These are phyloP conservation scores for Synanthedon andrenaeformis DNA, from an alignment of 2,888 invertebrate species.

Conservation along the genomic window DNA sequence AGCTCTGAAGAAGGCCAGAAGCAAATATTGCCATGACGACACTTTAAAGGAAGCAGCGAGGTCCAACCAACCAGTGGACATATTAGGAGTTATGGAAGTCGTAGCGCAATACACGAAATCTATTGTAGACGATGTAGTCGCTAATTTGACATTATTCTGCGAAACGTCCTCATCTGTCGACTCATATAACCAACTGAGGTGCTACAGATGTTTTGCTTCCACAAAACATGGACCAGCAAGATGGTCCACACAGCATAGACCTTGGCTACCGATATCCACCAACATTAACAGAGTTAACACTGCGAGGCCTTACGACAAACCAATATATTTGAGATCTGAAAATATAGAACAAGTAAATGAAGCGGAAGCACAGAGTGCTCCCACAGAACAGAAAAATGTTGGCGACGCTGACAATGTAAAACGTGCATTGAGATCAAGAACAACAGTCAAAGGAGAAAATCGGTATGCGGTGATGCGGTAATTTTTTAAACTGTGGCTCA, in stretches of 20 bases:
- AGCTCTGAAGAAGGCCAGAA: constrained; percentile 30
- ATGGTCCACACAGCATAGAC: constrained; percentile 32
- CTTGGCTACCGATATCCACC: constrained; percentile 6
- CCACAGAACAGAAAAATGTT: neutral
- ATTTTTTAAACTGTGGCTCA: neutral
- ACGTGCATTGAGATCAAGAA: neutral
- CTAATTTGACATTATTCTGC: constrained; percentile 36
- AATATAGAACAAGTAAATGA: neutral
- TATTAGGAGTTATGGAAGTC: constrained; percentile 24
- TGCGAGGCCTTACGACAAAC: neutral
- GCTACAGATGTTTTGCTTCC: constrained; percentile 13
- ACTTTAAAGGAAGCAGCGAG: constrained; percentile 5
- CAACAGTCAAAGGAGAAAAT: neutral
- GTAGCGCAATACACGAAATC: constrained; percentile 23
- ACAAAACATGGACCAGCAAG: constrained; percentile 25
- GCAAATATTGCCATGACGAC: constrained; percentile 31
- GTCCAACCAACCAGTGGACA: constrained; percentile 13
- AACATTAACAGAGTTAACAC: neutral
- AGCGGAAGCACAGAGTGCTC: neutral
- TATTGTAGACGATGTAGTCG: constrained; percentile 22
- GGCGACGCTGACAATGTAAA: neutral
- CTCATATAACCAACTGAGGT: constrained; percentile 17
- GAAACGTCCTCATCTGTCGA: constrained; percentile 18
- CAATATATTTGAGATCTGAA: neutral
- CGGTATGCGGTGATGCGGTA: neutral